Conservation (phyloP, 2,888 invertebrate species). For the Dryocosmus kuriphilus region DNA sequence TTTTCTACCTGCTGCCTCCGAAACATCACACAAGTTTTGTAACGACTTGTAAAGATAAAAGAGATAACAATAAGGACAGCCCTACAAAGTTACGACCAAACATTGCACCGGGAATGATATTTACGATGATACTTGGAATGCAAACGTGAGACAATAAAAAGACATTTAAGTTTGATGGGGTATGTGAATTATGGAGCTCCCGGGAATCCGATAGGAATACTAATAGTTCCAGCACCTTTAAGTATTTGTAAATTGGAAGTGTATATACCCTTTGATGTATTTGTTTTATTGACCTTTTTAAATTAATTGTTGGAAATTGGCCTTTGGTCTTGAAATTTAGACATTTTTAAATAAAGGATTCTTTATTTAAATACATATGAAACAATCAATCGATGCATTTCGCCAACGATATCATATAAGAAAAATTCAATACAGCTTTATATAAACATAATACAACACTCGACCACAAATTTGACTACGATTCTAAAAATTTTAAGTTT, state of each 20-base stretch:
- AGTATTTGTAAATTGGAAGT: background rate
- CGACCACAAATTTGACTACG: too few relatives aligned
- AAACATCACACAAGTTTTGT: constrained; percentile 11
- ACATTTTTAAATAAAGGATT: too few relatives aligned
- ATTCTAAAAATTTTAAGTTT: too few relatives aligned
- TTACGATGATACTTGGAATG: constrained; percentile 33
- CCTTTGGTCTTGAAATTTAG: too few relatives aligned
- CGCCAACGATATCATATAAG: too few relatives aligned
- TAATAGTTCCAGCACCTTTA: background rate
- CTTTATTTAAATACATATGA: too few relatives aligned
- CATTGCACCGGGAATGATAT: constrained; percentile 12
- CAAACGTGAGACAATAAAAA: constrained; percentile 30
- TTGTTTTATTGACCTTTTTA: too few relatives aligned
- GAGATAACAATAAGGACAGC: constrained; percentile 26
- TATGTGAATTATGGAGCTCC: constrained; percentile 4
- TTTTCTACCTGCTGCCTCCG: constrained; percentile 22
- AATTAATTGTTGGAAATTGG: too few relatives aligned
- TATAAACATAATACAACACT: too few relatives aligned
- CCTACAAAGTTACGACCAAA: constrained; percentile 21
- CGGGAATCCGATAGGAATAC: background rate
- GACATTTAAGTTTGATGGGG: constrained; percentile 16
- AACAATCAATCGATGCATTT: too few relatives aligned
- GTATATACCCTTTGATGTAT: background rate
- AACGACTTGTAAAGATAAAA: constrained; percentile 37
- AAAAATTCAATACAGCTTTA: too few relatives aligned